Evolutionary conservation across 2,113 vertebrate genomes (phyloP), one percentile per base, ranked within the genome.

Genomic region (Halcyon senegalensis): DNA sequence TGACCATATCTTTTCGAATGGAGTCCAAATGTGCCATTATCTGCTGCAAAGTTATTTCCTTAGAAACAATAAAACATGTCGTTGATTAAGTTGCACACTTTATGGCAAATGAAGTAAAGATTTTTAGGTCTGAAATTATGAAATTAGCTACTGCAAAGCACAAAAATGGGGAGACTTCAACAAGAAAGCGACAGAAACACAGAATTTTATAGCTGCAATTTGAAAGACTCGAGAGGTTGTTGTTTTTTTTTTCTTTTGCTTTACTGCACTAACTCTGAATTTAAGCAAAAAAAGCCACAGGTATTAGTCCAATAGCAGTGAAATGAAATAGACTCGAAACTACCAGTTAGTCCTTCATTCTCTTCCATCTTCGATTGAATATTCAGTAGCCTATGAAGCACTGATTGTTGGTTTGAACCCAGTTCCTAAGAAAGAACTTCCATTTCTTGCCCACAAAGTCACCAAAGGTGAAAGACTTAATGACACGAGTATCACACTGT

Each of bases 1-100:
- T 99, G 95, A 99, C 99, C 99, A 99, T 99, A 95, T 99, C 99
- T 97, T 99, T 99, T 79, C 99, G 98, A 96, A 99, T 99, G 58
- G 99, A 98, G 94, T 99, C 99, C 94, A 99, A 97, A 82, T 99
- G 99, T 77, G 99, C 98, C 98, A 99, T 98, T 93, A 99, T 98
- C 97, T 99, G 99, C 94, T 99, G 99, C 48, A 99, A 93, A 12
- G 99, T 98, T 76, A 99, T 99, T 96, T 99, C 99, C 99, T 99
- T 95, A 41, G 78, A 92, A 91, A 91, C 14, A 97, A 96, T 2
- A 96, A 96, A 84, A 84, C 24, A 78, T 3, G 35, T 8, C 33
- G 55, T 5, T 50, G 17, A 41, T 70, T 60, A 53, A 75, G 25
- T 19, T 81, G n/a, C 28, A 68, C 2, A 4, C 39, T 43, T 87